A percentile compares a stretch with the other conserved stretches of the same genome.
phyloP scores from a whole-genome alignment of 2,888 invertebrate species.

The Pyrgus malvae region DNA sequence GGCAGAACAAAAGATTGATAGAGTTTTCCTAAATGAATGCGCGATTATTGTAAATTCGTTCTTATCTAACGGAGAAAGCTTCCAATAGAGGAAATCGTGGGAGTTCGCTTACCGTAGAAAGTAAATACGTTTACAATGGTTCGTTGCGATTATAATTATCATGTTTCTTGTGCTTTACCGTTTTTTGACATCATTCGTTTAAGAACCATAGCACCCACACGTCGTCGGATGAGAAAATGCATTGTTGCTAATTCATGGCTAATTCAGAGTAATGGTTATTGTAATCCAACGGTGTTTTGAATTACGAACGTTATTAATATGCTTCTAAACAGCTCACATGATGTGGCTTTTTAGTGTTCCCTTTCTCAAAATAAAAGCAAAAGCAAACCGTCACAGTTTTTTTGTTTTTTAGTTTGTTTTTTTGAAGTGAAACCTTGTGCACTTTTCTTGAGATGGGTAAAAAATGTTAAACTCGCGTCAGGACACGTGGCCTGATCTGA shows the following conservation, averaged over 20 bases:
- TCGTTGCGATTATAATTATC: conserved; percentile 52
- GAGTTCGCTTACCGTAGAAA: conserved; percentile 62
- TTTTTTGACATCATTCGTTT: conserved; percentile 47
- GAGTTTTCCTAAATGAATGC: conserved; percentile 5
- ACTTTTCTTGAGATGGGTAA: no score
- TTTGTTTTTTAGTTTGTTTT: no score
- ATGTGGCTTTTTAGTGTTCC: no score
- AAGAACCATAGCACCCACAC: conserved; percentile 33
- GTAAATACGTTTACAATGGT: conserved; percentile 53
- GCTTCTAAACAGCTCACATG: not conserved
- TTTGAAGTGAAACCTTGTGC: no score
- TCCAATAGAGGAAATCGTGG: conserved; percentile 75
- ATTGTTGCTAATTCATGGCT: conserved; percentile 9
- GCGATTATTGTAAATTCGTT: conserved; percentile 48
- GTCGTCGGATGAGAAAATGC: not conserved
- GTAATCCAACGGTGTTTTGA: not conserved
- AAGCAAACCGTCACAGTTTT: no score
- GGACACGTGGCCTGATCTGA: no score
- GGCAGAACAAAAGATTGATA: not conserved
- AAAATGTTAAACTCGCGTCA: no score
- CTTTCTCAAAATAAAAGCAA: no score
- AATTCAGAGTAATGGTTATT: not conserved
- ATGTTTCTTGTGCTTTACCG: conserved; percentile 59
- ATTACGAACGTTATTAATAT: not conserved
- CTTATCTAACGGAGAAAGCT: conserved; percentile 70